Evolutionary conservation across 2,113 vertebrate genomes (phyloP), one percentile per base, ranked within the genome.

Genomic region (Megalops atlanticus): DNA sequence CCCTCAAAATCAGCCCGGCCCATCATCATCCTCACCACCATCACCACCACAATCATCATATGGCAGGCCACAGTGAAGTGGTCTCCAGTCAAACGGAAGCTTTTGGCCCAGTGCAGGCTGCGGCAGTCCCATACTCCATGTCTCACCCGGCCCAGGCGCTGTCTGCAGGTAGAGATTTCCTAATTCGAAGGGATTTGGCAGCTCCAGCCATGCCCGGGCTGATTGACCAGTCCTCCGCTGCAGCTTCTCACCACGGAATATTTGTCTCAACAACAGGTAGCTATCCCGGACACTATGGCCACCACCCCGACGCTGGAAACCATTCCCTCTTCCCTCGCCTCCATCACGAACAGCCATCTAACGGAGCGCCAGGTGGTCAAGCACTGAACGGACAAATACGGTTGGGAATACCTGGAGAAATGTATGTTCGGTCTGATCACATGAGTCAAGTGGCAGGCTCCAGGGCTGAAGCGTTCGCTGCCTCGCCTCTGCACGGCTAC

Each of bases 261-360:
- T 99, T 99, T 99, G 95, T 99, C 93, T 97, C 96, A 92, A 97
- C 97, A 97, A 97, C 98, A 98, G 97, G 98, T 98, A 97, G 97
- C 97, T 96, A 96, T 91, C 95, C 96, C 68, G 98, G 97, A 97
- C 96, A 98, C 92, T 98, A 97, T 96, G 96, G 95, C 89, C 97
- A 97, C 90, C 95, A 96, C 93, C 94, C 96, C 86, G 96, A 97
- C 85, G 94, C 94, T 87, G 96, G 95, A 92, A 96, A 93, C 92
- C 95, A 95, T 93, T 92, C 94, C 89, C 91, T 97, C 92, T 96
- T 98, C 91, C 92, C 96, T 92, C 95, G 97, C 96, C 96, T 97
- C 88, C 94, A 95, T 77, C 96, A 95, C 86, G 96, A 98, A 85
- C 96, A 97, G 90, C 89, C 95, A 90, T 91, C 96, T 85, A 95